These are phyloP conservation scores for Mirounga angustirostris DNA, from an alignment of 2,113 vertebrate species.

Conservation along the genomic window DNA sequence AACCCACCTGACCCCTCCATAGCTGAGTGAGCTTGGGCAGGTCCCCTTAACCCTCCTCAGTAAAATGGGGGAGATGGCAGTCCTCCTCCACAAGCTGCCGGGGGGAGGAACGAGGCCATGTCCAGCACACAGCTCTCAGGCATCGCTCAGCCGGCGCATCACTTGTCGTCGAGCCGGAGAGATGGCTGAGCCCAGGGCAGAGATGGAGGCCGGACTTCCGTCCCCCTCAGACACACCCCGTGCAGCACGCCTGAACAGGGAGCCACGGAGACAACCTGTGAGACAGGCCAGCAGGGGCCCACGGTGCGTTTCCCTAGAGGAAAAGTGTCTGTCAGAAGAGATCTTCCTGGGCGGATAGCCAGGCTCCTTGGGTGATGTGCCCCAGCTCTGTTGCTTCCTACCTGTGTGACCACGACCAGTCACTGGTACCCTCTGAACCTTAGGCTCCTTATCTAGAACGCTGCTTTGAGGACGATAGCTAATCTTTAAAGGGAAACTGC, in stretches of 20 bases:
- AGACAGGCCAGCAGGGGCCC: background rate
- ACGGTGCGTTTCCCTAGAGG: background rate
- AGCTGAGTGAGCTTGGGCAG: background rate
- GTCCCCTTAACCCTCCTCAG: background rate
- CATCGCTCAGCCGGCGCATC: background rate
- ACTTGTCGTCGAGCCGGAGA: background rate
- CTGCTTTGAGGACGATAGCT: background rate
- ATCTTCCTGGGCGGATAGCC: background rate
- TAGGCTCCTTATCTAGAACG: background rate
- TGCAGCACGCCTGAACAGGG: accelerated
- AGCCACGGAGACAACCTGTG: accelerated
- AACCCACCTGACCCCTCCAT: background rate
- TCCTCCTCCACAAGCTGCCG: background rate
- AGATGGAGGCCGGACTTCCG: accelerated
- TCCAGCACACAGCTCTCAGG: too few relatives aligned
- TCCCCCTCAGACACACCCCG: background rate
- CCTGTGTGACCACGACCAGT: background rate
- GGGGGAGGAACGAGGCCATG: too few relatives aligned
- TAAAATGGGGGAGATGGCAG: background rate
- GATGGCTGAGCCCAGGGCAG: background rate
- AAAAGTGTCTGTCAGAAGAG: background rate
- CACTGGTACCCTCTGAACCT: background rate
- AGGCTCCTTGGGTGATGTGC: background rate
- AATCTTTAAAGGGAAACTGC: background rate
- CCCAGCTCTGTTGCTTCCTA: background rate